phyloP scores from a whole-genome alignment of 2,888 invertebrate species.

The Pristionchus mayeri region DNA sequence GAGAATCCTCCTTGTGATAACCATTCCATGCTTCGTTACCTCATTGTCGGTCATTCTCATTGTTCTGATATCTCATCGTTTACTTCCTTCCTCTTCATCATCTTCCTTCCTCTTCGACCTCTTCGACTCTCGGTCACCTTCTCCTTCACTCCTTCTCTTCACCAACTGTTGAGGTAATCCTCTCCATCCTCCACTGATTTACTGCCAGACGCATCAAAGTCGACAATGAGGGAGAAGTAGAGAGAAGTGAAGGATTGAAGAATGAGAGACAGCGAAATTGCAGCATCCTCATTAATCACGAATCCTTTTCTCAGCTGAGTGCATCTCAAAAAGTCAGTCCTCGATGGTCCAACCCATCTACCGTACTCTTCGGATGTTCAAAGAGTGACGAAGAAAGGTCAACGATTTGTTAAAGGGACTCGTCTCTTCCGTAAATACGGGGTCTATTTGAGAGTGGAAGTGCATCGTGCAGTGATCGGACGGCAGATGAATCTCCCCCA shows the following conservation, averaged over 20 bases:
- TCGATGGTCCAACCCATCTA: not conserved
- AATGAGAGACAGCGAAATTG: not conserved
- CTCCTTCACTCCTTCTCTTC: constrained; percentile 4
- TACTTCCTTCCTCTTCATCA: not conserved
- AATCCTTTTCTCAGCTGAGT: not conserved
- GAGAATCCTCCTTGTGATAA: not conserved
- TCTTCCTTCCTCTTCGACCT: constrained; percentile 18
- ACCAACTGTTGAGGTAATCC: constrained; percentile 29
- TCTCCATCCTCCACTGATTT: not conserved
- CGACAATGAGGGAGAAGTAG: not conserved
- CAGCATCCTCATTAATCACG: not conserved
- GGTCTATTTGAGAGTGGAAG: constrained; percentile 29
- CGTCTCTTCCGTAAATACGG: constrained; percentile 19
- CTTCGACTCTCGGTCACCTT: not conserved
- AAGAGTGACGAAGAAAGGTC: constrained; percentile 28
- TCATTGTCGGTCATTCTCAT: not conserved
- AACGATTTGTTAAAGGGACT: constrained; percentile 11
- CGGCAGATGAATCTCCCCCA: not conserved
- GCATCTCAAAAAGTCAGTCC: constrained; percentile 1
- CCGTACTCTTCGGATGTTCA: constrained; percentile 3
- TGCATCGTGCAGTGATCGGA: not conserved
- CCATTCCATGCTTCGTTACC: not conserved
- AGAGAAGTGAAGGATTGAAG: not conserved
- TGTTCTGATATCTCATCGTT: not conserved
- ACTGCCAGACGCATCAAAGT: not conserved